Evolutionary conservation across 2,113 vertebrate species (phyloP).

Genomic region (Panthera tigris): DNA sequence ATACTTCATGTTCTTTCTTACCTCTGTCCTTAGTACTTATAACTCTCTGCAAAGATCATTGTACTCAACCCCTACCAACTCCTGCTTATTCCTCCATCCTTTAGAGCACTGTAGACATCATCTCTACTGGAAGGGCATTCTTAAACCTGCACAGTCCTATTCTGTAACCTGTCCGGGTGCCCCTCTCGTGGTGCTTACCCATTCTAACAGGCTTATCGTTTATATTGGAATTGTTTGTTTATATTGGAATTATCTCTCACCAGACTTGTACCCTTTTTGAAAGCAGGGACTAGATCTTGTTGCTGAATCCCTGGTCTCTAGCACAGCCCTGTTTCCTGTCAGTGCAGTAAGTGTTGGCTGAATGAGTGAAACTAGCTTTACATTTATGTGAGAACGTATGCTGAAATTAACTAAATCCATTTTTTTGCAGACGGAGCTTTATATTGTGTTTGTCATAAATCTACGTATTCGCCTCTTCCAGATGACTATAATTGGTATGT

Average conservation of each 20-base stretch:
- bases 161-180: background rate
- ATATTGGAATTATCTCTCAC: background rate
- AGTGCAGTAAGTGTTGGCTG: background rate
- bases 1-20: background rate
- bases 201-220: background rate
- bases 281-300: background rate
- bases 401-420: slow-evolving; percentile 8
- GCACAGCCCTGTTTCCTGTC: background rate
- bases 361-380: background rate
- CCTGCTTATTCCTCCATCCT: background rate
- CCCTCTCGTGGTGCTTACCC: background rate
- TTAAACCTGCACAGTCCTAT: background rate
- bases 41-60: background rate
- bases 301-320: background rate
- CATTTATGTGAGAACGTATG: slow-evolving; percentile 4
- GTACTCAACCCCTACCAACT: background rate
- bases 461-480: slow-evolving; percentile 85
- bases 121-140: background rate
- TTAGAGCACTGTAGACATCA: background rate
- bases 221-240: background rate
- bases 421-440: slow-evolving; percentile 79
- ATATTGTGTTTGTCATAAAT: slow-evolving; percentile 74
- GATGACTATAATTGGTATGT: slow-evolving; percentile 90
- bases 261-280: background rate
- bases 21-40: background rate